Base-by-base conservation (phyloP, 2,797 vertebrate species). In the Anableps anableps region DNA sequence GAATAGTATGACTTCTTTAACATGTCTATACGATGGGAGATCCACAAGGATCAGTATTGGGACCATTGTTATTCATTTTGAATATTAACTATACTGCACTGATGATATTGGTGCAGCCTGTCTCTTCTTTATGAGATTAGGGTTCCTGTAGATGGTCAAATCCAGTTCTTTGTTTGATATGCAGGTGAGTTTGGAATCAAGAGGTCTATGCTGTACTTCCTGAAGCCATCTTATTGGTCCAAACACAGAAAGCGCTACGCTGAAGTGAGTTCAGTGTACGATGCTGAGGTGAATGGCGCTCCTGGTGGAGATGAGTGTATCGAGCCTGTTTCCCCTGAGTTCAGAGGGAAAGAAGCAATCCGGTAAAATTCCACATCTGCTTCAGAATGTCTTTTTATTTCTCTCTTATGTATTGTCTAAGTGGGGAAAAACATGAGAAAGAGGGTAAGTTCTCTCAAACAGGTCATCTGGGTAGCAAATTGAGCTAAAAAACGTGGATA, bases 141-240 rank as follows among this genome's bases (percentile, higher is more conserved):
- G 17, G 21, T 51, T n/a, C 8, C 53, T 23, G 64, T 66, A 21
- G 3, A 11, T 26, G 38, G 34, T 62, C 36, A 21, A 64, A 36
- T 21, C 11, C 2, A 26, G 4, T 43, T 17, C 1, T n/a, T 53
- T 80, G 43, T 47, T 48, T 77, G 68, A 66, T 17, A 10, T 38
- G 0, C 90, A 99, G 98, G 98, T 26, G 97, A 99, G 93, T 99
- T 97, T 76, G 97, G 98, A 10, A 94, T 96, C 79, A 95, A 94
- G 64, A 96, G 97, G 58, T 93, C 97, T 0, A 89, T 96, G 9
- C 81, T 99, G 10, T 99, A 97, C 94, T 99, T 99, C 88, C 88
- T 99, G 93, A 97, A 98, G 85, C 97, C 98, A 0, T 98, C 98
- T 0, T 99, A 99, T 88, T 99, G 98, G 98, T 97, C 96, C 47